Percentiles rank a stretch among this genome's conserved stretches.
These are phyloP conservation scores for Mesembrinibis cayennensis DNA, from an alignment of 2,113 vertebrate genomes.

Conservation along the genomic window DNA sequence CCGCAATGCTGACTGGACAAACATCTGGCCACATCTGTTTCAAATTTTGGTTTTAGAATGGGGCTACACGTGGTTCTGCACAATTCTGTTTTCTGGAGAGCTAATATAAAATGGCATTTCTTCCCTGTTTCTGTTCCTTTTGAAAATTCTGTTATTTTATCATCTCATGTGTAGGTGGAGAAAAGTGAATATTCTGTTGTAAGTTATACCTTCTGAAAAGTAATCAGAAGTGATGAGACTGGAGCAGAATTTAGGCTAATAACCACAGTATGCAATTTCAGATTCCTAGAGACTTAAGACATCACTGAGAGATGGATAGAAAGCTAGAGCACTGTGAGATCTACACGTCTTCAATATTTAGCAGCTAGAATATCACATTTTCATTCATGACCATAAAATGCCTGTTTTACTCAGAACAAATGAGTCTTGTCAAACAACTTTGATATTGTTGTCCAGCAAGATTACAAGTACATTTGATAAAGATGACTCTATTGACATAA, in stretches of 20 bases:
- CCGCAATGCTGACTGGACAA: not conserved
- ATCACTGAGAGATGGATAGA: not conserved
- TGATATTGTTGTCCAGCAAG: not conserved
- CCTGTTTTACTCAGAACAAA: conserved; percentile 28
- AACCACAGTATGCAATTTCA: not conserved
- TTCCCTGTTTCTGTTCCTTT: not conserved
- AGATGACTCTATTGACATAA: conserved; percentile 5
- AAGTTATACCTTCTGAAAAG: not conserved
- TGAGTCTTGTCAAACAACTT: conserved; percentile 12
- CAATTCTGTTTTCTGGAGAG: not conserved
- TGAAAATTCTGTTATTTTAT: not conserved
- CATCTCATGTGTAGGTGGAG: not conserved
- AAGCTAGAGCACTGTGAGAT: not conserved
- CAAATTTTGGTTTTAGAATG: not conserved
- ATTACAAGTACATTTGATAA: conserved; percentile 14
- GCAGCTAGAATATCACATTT: not conserved
- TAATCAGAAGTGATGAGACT: not conserved
- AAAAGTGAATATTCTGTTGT: not conserved
- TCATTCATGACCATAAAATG: conserved; percentile 1
- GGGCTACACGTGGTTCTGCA: not conserved
- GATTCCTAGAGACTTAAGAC: not conserved
- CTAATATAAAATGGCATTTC: not conserved
- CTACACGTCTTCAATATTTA: not conserved
- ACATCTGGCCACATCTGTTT: not conserved
- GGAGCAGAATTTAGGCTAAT: not conserved